Conservation (phyloP, 1,140 invertebrate genomes). For the Drosophila nebulosa region DNA sequence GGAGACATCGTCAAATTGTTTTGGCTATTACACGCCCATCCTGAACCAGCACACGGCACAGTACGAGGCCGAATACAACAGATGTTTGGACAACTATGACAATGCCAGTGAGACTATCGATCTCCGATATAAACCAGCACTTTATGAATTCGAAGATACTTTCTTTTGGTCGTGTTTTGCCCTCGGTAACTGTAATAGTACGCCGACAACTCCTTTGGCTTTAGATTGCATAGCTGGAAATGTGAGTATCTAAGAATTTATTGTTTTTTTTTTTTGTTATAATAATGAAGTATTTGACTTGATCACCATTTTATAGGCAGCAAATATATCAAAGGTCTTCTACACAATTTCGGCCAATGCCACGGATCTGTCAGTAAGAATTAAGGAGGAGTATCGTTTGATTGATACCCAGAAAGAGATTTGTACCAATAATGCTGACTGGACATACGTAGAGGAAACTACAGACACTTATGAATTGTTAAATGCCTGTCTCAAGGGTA, state of each 20-base stretch:
- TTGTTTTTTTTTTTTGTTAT: no score
- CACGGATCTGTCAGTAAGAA: neutral
- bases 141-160: neutral
- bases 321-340: slow-evolving; percentile 41
- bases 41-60: slow-evolving; percentile 6
- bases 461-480: slow-evolving; percentile 23
- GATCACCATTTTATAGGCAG: slow-evolving; percentile 10
- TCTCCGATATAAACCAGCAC: neutral
- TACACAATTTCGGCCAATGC: slow-evolving; percentile 40
- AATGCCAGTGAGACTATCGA: neutral
- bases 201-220: neutral
- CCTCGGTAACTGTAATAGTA: slow-evolving; percentile 10
- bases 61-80: slow-evolving; percentile 15
- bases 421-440: slow-evolving; percentile 43
- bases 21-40: slow-evolving; percentile 21
- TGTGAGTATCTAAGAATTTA: slow-evolving; percentile 8
- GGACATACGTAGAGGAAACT: slow-evolving; percentile 32
- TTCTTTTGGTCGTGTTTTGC: slow-evolving; percentile 5
- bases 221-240: slow-evolving; percentile 20
- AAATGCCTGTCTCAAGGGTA: slow-evolving; percentile 34
- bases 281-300: neutral
- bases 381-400: slow-evolving; percentile 12
- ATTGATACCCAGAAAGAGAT: neutral
- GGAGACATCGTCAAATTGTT: slow-evolving; percentile 24
- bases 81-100: slow-evolving; percentile 12